Evolutionary conservation across 2,797 vertebrate species (phyloP).

Genomic region (Brachymystax lenok): DNA sequence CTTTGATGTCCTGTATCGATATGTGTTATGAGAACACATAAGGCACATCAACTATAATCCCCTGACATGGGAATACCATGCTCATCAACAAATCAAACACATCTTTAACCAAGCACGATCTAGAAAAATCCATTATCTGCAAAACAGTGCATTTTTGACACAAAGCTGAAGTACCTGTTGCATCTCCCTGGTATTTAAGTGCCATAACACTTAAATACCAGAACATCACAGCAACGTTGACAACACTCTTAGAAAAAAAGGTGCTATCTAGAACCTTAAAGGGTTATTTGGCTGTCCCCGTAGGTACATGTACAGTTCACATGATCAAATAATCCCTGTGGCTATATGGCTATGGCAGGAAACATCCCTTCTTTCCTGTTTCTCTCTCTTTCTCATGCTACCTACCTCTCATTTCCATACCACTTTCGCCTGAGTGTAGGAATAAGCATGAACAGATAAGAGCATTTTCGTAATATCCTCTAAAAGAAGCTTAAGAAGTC

Average conservation of each 20-base stretch:
- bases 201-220: no score
- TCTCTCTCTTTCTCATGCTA: not conserved
- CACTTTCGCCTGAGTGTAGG: constrained; percentile 28
- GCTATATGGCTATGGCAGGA: constrained; percentile 4
- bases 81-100: not conserved
- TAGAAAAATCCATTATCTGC: no score
- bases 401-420: constrained; percentile 32
- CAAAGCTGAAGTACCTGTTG: no score
- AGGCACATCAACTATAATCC: not conserved
- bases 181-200: no score
- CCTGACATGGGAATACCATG: not conserved
- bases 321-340: not conserved
- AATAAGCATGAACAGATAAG: constrained; percentile 44
- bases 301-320: constrained; percentile 20
- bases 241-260: no score
- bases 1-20: not conserved
- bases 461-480: constrained; percentile 48
- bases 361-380: constrained; percentile 1
- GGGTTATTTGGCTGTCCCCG: no score
- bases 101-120: not conserved
- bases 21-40: not conserved
- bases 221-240: not conserved
- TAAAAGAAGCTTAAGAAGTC: constrained; percentile 32
- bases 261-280: no score
- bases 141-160: no score